These are phyloP conservation scores for Gryllus longicercus DNA, from an alignment of 2,888 invertebrate genomes.

Conservation along the genomic window DNA sequence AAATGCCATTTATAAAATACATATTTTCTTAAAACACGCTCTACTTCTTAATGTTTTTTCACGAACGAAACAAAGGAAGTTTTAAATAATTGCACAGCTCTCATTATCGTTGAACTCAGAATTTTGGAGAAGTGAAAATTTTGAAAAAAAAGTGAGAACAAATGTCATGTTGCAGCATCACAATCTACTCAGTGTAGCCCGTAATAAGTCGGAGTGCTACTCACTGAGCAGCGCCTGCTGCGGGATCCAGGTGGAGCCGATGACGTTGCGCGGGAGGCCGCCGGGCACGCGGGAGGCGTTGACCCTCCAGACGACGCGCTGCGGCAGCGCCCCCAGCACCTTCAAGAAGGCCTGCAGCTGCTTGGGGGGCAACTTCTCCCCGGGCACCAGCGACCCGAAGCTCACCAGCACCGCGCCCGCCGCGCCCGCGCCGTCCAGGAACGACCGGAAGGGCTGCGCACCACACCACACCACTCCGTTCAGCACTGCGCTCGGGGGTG, in stretches of 20 bases:
- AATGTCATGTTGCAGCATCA: too few species aligned
- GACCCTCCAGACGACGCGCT: background rate
- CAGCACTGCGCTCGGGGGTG: too few species aligned
- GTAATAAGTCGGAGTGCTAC: background rate
- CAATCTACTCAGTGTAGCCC: too few species aligned
- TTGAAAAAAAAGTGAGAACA: too few species aligned
- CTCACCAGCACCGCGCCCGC: background rate
- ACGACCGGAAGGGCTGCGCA: background rate
- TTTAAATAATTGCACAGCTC: too few species aligned
- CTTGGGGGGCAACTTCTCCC: background rate
- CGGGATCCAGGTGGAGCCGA: background rate
- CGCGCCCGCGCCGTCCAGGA: background rate
- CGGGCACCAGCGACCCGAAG: constrained; percentile 6
- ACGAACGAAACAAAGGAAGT: too few species aligned
- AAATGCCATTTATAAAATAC: too few species aligned
- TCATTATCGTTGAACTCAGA: too few species aligned
- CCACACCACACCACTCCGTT: background rate
- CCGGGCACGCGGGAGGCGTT: too few species aligned
- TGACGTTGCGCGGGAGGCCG: background rate
- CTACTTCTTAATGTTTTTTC: too few species aligned
- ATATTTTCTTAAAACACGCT: too few species aligned
- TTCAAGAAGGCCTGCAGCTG: background rate
- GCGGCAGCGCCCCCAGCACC: background rate
- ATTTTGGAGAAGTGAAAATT: too few species aligned
- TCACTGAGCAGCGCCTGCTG: background rate